These are phyloP conservation scores for Hassar affinis DNA, from an alignment of 2,113 vertebrate genomes.

Conservation along the genomic window DNA sequence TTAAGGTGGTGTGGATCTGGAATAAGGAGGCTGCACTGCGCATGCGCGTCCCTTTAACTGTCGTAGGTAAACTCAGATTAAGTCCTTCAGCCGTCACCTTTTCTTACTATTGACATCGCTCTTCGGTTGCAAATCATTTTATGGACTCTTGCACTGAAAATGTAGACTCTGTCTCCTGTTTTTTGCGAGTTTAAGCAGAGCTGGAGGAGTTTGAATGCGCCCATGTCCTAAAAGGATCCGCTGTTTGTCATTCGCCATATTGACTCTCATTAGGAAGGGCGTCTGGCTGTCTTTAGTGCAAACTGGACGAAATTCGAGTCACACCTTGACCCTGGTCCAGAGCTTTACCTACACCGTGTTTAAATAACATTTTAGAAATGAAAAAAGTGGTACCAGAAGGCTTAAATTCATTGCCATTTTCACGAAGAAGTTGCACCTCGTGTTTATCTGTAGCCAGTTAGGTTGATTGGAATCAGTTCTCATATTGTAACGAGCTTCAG, in stretches of 20 bases:
- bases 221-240: slow-evolving; percentile 81
- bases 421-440: background rate
- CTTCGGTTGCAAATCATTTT: slow-evolving; percentile 52
- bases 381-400: background rate
- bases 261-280: slow-evolving; percentile 89
- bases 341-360: slow-evolving; percentile 48
- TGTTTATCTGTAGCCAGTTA: slow-evolving; percentile 1
- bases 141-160: slow-evolving; percentile 38
- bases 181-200: slow-evolving; percentile 60
- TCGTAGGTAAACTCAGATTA: slow-evolving; percentile 62
- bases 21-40: slow-evolving; percentile 54
- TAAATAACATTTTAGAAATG: background rate
- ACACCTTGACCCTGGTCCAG: slow-evolving; percentile 85
- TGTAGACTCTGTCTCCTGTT: slow-evolving; percentile 49
- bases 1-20: slow-evolving; percentile 16
- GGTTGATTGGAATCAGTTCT: background rate
- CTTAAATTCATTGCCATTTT: background rate
- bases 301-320: slow-evolving; percentile 95
- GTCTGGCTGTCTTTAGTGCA: slow-evolving; percentile 93
- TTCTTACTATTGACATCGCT: slow-evolving; percentile 58
- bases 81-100: slow-evolving; percentile 59
- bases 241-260: slow-evolving; percentile 91
- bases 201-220: slow-evolving; percentile 62
- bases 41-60: slow-evolving; percentile 49
- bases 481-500: background rate